Evolutionary conservation across 1,140 invertebrate species (phyloP).

Genomic region (Drosophila kohkoa): DNA sequence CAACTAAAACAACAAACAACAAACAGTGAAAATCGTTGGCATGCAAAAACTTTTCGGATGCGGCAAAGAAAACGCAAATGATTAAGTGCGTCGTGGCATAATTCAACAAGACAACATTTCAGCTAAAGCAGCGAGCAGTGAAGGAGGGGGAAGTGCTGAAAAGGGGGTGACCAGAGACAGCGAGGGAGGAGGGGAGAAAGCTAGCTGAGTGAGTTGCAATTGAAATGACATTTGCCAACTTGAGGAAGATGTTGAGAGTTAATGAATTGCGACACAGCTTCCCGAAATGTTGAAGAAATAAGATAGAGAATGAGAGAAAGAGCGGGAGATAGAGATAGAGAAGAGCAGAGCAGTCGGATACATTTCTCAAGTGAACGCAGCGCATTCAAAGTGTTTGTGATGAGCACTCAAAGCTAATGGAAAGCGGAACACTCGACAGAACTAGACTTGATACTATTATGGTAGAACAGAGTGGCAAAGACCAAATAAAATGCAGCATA

Average conservation of each 20-base stretch:
- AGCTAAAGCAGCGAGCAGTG: conserved; percentile 6
- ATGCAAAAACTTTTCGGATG: conserved; percentile 76
- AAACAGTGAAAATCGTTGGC: conserved; percentile 49
- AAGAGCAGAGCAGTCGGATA: conserved; percentile 1
- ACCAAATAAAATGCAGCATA: no score
- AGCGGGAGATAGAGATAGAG: neutral
- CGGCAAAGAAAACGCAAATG: conserved; percentile 77
- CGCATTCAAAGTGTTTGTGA: neutral
- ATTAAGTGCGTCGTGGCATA: conserved; percentile 77
- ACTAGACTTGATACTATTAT: neutral
- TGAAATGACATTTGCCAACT: conserved; percentile 65
- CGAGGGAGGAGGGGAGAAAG: neutral
- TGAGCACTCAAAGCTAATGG: conserved; percentile 9
- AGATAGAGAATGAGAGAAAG: no score
- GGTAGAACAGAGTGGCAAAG: no score
- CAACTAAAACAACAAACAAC: conserved; percentile 45
- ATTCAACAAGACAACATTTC: conserved; percentile 75
- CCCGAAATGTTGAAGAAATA: neutral
- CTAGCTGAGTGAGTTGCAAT: conserved; percentile 47
- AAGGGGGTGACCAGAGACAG: conserved; percentile 15
- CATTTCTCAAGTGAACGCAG: conserved; percentile 9
- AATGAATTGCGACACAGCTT: conserved; percentile 43
- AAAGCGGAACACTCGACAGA: neutral
- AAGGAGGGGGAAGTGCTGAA: neutral
- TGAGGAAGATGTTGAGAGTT: conserved; percentile 37